Evolutionary conservation across 2,888 invertebrate species (phyloP).

Genomic region (Ellobium chinense): DNA sequence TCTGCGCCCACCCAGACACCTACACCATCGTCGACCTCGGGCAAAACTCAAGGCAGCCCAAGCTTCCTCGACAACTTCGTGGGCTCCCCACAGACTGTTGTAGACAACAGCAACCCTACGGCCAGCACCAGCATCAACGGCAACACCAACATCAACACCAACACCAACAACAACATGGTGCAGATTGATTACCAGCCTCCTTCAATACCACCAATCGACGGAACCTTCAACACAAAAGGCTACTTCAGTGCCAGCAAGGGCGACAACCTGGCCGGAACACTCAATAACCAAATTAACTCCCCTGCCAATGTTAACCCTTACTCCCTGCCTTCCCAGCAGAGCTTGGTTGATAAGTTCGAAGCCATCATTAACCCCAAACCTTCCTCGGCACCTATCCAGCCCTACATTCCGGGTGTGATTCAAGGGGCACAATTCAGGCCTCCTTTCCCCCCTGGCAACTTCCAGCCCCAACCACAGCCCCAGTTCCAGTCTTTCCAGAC

Average conservation of each 20-base stretch:
- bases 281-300: slow-evolving; percentile 22
- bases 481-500: too few relatives aligned
- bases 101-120: too few relatives aligned
- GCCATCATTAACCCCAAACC: too few relatives aligned
- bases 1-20: too few relatives aligned
- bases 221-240: neutral
- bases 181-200: too few relatives aligned
- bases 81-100: neutral
- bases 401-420: too few relatives aligned
- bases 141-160: too few relatives aligned
- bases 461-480: too few relatives aligned
- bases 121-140: slow-evolving; percentile 14
- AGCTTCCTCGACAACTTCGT: slow-evolving; percentile 18
- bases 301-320: slow-evolving; percentile 34
- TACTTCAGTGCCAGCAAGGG: neutral
- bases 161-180: too few relatives aligned
- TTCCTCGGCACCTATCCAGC: too few relatives aligned
- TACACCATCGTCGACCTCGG: neutral
- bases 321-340: neutral
- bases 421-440: too few relatives aligned
- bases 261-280: neutral
- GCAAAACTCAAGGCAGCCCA: neutral
- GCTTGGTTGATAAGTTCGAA: neutral
- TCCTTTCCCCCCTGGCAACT: too few relatives aligned
- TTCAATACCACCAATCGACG: neutral